These are phyloP conservation scores for Flabesymbios commensalis DNA, from an alignment of 2,888 invertebrate species.

Conservation along the genomic window DNA sequence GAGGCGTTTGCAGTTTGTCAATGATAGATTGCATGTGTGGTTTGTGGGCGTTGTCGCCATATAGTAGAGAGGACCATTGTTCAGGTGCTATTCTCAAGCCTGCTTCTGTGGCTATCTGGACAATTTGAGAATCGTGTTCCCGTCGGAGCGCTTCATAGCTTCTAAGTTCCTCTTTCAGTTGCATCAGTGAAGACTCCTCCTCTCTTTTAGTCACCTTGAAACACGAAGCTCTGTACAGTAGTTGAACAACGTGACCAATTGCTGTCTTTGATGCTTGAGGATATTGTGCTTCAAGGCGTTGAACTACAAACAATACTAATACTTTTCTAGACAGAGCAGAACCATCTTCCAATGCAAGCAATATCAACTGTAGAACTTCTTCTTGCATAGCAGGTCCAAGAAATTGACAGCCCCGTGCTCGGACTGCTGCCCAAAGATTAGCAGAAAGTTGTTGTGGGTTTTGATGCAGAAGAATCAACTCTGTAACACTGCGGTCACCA, in stretches of 20 bases:
- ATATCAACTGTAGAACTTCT: constrained; percentile 88
- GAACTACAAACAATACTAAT: constrained; percentile 97
- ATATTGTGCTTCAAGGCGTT: constrained; percentile 75
- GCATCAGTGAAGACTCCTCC: constrained; percentile 96
- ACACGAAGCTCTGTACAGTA: constrained; percentile 95
- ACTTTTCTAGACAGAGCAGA: constrained; percentile 78
- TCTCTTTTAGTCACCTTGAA: constrained; percentile 98
- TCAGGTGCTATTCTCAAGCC: constrained; percentile 96
- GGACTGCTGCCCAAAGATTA: constrained; percentile 95
- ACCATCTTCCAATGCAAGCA: constrained; percentile 92
- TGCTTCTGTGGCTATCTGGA: constrained; percentile 96
- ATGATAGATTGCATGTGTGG: constrained; percentile 89
- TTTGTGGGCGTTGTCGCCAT: constrained; percentile 93
- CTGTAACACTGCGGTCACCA: constrained; percentile 91
- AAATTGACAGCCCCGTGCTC: constrained; percentile 96
- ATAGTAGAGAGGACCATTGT: constrained; percentile 95
- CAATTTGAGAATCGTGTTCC: constrained; percentile 98
- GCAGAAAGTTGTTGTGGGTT: constrained; percentile 92
- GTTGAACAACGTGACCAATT: constrained; percentile 97
- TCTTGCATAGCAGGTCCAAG: constrained; percentile 99
- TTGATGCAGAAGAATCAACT: constrained; percentile 91
- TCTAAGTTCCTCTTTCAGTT: constrained; percentile 93
- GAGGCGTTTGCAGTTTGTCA: constrained; percentile 81
- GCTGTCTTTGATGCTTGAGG: constrained; percentile 98
- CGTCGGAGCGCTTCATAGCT: constrained; percentile 89